Conservation (phyloP, 2,797 vertebrate species). For the Urophycis tenuis region DNA sequence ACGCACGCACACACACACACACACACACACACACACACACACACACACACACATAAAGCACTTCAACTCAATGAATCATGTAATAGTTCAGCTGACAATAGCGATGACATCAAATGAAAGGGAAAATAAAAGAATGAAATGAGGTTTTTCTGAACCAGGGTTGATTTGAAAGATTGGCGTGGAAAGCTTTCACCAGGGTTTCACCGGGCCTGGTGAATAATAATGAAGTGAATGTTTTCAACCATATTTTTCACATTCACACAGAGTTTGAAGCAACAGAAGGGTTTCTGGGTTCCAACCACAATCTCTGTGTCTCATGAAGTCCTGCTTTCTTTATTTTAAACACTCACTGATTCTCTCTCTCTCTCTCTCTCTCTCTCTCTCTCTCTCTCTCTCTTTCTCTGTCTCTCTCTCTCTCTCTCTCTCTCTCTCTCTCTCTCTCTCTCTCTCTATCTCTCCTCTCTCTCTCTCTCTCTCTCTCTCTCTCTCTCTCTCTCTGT, state of each 20-base stretch:
- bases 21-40: too few species aligned
- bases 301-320: neutral
- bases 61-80: too few species aligned
- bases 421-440: neutral
- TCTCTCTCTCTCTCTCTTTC: slow-evolving; percentile 22
- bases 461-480: slow-evolving; percentile 21
- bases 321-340: neutral
- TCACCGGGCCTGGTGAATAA: too few species aligned
- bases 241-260: neutral
- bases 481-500: neutral
- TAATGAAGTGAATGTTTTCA: neutral
- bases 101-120: too few species aligned
- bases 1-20: too few species aligned
- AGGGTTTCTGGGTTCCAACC: neutral
- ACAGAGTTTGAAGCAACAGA: neutral
- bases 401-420: slow-evolving; percentile 46
- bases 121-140: too few species aligned
- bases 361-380: neutral
- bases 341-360: neutral
- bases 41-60: too few species aligned
- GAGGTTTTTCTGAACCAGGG: too few species aligned
- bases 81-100: too few species aligned
- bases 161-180: too few species aligned
- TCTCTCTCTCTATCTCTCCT: slow-evolving; percentile 39
- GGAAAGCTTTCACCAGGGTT: too few species aligned